Percentiles rank a stretch among this genome's conserved stretches.
Evolutionary conservation across 2,113 vertebrate species (phyloP).

Genomic region (Larimichthys crocea): DNA sequence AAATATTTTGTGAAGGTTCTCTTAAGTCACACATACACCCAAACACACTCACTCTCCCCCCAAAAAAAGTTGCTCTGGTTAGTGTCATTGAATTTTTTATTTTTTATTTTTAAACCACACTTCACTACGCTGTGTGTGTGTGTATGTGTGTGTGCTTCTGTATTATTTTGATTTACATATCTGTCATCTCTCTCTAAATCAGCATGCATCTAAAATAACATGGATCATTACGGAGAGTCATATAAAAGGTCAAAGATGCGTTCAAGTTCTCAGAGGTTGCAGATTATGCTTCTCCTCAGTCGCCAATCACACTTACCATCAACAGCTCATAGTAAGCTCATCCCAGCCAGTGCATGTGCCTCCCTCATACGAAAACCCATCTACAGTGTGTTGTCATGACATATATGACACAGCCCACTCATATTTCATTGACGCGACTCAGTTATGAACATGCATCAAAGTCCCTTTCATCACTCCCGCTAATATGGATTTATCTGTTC

Average conservation of each 20-base stretch:
- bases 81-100: conserved; percentile 52
- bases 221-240: conserved; percentile 65
- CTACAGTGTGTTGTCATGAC: conserved; percentile 74
- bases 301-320: conserved; percentile 70
- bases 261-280: conserved; percentile 62
- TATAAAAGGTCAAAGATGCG: conserved; percentile 75
- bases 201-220: conserved; percentile 57
- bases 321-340: conserved; percentile 56
- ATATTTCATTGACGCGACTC: conserved; percentile 71
- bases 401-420: conserved; percentile 72
- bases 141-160: background rate
- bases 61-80: conserved; percentile 68
- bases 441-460: conserved; percentile 72
- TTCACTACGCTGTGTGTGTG: conserved; percentile 14
- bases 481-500: conserved; percentile 85
- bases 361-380: conserved; percentile 64
- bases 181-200: conserved; percentile 58
- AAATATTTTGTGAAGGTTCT: conserved; percentile 79
- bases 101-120: conserved; percentile 30
- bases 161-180: conserved; percentile 54
- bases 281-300: conserved; percentile 46
- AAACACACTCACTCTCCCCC: conserved; percentile 15
- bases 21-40: conserved; percentile 49
- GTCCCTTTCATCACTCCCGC: conserved; percentile 75
- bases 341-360: conserved; percentile 21